Evolutionary conservation across 2,888 invertebrate genomes (phyloP).

Genomic region (Podabrus alpinus): DNA sequence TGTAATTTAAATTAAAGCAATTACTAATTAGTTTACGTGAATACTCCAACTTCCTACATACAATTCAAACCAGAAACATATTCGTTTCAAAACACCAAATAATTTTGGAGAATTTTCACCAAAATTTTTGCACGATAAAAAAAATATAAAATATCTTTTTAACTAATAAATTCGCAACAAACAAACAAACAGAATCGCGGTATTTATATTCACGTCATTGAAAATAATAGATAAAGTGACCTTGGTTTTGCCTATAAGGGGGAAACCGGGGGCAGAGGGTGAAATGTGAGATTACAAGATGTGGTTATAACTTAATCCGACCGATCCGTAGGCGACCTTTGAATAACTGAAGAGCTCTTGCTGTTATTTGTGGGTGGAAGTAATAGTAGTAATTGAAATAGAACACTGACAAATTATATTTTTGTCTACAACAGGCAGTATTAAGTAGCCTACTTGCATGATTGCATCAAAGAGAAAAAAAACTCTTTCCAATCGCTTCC

Average conservation of each 20-base stretch:
- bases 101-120: too few relatives aligned
- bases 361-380: slow-evolving; percentile 31
- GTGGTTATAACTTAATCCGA: background rate
- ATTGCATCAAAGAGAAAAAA: background rate
- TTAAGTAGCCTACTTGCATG: background rate
- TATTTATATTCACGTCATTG: too few relatives aligned
- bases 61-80: background rate
- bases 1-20: background rate
- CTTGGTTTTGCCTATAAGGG: background rate
- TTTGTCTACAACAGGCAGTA: slow-evolving; percentile 26
- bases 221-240: background rate
- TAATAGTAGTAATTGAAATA: slow-evolving; percentile 35
- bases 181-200: too few relatives aligned
- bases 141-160: too few relatives aligned
- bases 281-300: background rate
- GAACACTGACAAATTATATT: slow-evolving; percentile 34
- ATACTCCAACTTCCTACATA: background rate
- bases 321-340: slow-evolving; percentile 20
- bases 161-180: too few relatives aligned
- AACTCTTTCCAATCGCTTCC: background rate
- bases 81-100: background rate
- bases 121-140: too few relatives aligned
- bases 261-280: background rate
- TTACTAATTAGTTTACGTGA: background rate
- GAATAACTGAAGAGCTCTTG: slow-evolving; percentile 24